Percentiles rank a stretch among this genome's conserved stretches.
Evolutionary conservation across 30 jellyfish, hydroid and myxozoan genomes (phyloP).

Genomic region (Clytia hemisphaerica): DNA sequence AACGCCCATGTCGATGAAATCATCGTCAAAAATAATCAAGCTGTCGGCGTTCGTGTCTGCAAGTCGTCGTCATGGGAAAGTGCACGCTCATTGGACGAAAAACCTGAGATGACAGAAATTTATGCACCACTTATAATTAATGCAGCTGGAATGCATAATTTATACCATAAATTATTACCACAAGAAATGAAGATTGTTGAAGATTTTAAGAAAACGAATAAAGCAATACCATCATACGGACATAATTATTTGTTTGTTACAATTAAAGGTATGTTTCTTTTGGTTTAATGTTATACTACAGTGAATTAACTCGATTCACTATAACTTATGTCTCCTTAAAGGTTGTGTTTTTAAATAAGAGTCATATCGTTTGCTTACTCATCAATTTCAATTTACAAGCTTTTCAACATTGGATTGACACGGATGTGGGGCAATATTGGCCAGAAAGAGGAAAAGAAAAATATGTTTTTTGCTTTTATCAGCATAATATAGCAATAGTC

Average conservation of each 20-base stretch:
- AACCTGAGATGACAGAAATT: slow-evolving; percentile 69
- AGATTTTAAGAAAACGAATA: slow-evolving; percentile 61
- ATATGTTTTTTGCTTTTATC: too few relatives aligned
- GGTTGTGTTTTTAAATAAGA: too few relatives aligned
- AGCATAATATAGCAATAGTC: too few relatives aligned
- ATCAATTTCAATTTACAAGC: too few relatives aligned
- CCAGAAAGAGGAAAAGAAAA: too few relatives aligned
- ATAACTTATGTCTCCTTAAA: too few relatives aligned
- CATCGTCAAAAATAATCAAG: slow-evolving; percentile 42
- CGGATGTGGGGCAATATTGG: too few relatives aligned
- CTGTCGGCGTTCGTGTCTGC: slow-evolving; percentile 90
- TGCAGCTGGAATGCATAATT: slow-evolving; percentile 78
- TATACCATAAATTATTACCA: slow-evolving; percentile 62
- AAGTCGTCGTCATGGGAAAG: slow-evolving; percentile 74
- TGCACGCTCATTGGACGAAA: slow-evolving; percentile 47
- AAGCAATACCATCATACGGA: slow-evolving; percentile 74
- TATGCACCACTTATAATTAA: slow-evolving; percentile 67
- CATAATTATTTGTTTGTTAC: slow-evolving; percentile 85
- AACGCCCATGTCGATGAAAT: slow-evolving; percentile 76
- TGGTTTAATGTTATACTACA: too few relatives aligned
- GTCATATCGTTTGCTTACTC: too few relatives aligned
- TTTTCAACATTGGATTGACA: too few relatives aligned
- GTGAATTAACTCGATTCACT: too few relatives aligned
- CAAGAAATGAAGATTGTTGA: slow-evolving; percentile 50
- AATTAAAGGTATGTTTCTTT: slow-evolving; percentile 50